A percentile compares a stretch with the other conserved stretches of the same genome.
Conservation (phyloP, 1,140 invertebrate species). For the Samia ricini region DNA sequence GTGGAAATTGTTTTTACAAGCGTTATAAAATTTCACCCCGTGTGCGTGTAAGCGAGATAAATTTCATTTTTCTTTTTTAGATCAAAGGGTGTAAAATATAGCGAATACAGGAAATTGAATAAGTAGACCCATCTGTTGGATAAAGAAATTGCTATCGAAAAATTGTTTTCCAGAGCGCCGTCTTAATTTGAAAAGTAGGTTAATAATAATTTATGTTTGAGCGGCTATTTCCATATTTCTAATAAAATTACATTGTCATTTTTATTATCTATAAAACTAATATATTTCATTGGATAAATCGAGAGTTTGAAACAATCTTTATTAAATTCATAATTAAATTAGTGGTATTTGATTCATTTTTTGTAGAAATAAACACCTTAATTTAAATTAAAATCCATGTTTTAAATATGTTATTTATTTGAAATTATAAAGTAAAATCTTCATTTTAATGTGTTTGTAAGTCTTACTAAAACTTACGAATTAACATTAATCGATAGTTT, state of each 20-base stretch:
- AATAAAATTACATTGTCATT: neutral
- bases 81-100: neutral
- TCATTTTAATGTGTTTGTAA: too few relatives aligned
- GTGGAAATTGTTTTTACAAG: neutral
- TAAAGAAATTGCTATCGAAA: conserved; percentile 2
- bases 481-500: too few relatives aligned
- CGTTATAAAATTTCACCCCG: neutral
- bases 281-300: too few relatives aligned
- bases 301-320: too few relatives aligned
- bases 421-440: too few relatives aligned
- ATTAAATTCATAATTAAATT: too few relatives aligned
- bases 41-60: neutral
- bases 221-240: neutral
- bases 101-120: conserved; percentile 2
- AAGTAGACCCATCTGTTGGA: conserved; percentile 1
- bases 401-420: too few relatives aligned
- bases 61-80: conserved; percentile 1
- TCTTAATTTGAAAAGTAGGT: neutral
- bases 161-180: neutral
- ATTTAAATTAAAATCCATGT: too few relatives aligned
- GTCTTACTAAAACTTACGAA: too few relatives aligned
- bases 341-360: too few relatives aligned
- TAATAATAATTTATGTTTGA: neutral
- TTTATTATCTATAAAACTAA: too few relatives aligned
- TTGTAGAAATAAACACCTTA: too few relatives aligned